Evolutionary conservation across 2,113 vertebrate species (phyloP).

Genomic region (Heteronetta atricapilla): DNA sequence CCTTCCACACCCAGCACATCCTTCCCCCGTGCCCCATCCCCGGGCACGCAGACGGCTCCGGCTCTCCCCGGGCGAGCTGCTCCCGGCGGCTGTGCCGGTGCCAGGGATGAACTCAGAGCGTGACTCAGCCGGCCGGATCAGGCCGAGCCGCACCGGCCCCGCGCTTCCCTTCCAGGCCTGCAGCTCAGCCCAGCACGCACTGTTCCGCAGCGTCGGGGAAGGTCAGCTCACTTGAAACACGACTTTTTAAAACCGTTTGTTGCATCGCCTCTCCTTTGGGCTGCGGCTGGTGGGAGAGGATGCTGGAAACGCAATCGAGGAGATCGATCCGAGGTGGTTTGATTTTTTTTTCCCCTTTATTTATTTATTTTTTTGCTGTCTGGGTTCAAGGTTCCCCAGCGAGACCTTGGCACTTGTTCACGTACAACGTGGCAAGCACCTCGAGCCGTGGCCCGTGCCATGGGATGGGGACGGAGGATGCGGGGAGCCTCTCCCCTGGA

Average conservation of each 20-base stretch:
- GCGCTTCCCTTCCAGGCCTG: constrained; percentile 28
- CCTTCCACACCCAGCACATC: neutral
- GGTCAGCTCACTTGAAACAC: constrained; percentile 21
- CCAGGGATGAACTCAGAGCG: constrained; percentile 61
- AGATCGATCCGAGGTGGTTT: neutral
- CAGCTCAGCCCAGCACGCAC: constrained; percentile 17
- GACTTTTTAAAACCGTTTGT: neutral
- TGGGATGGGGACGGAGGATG: neutral
- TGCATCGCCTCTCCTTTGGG: neutral
- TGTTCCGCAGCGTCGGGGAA: constrained; percentile 47
- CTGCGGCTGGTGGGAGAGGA: neutral
- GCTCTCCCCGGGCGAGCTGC: constrained; percentile 40
- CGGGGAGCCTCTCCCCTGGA: neutral
- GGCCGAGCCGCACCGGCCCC: constrained; percentile 45
- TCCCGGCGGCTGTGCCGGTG: constrained; percentile 1
- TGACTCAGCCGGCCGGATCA: constrained; percentile 64
- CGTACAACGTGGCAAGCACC: no score
- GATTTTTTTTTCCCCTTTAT: neutral
- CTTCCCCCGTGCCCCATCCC: no score
- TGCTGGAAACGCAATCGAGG: neutral
- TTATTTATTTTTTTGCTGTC: neutral
- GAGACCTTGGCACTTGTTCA: neutral
- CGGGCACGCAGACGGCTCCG: neutral
- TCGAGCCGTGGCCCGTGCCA: neutral
- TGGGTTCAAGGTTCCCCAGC: neutral